Base-by-base conservation (phyloP, 2,888 invertebrate genomes). In the Slavum lentiscoides region DNA sequence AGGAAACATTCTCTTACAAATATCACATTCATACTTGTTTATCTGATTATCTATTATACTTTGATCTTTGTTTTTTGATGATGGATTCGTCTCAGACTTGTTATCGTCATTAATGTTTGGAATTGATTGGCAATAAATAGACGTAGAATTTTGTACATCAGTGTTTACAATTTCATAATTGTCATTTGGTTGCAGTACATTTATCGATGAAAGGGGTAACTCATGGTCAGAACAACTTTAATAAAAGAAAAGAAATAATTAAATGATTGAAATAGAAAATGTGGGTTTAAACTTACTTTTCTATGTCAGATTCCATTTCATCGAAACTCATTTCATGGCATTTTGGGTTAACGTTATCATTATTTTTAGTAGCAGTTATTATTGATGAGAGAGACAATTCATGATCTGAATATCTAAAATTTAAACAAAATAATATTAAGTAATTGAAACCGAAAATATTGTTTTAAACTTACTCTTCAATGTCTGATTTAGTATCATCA, bases 141-240 rank as follows among this genome's bases (percentile, higher is more conserved):
- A 62, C 3, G 62, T 17, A 43, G 6, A 49, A 23, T 49, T 30
- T 15, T 49, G 13, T 13, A 30, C 5, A 6, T 66, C 11, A 21
- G 9, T 55, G 11, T 53, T 75, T 19, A 8, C 2, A 19, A 49
- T 30, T 58, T 58, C 58, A 43, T 43, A 43, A 9, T 4, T 58
- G n/a, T 59, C 15, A 68, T 30, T 39, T n/a, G 68, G 76, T 69
- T 17, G n/a, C 8, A 68, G n/a, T 49, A 49, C 8, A 61, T 59
- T 61, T 69, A 76, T 76, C 59, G 75, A 76, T 15, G 75, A 76
- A 30, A 76, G 21, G 11, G 75, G 75, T n/a, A 76, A 30, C 8
- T 76, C 76, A 76, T 76, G 43, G 49, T 68, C 59, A 49, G 68
- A 61, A 0, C 11, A 68, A 61, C 76, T 76, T 37, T 23, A 76